Evolutionary conservation across 2,888 invertebrate genomes (phyloP), one percentile per base, ranked within the genome.

Genomic region (Hypsopygia costalis): DNA sequence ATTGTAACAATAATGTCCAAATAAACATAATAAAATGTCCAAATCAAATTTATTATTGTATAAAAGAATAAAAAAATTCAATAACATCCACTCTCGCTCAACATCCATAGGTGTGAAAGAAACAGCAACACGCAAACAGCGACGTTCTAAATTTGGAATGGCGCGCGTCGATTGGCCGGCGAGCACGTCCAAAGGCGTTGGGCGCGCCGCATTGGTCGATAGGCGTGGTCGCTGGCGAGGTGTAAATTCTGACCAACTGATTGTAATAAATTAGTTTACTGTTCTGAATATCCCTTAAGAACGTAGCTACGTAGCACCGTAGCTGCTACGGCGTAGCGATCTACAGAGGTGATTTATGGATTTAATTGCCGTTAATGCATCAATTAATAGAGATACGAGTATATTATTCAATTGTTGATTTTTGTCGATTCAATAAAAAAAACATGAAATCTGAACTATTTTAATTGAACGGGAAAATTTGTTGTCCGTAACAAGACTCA

Each of bases 141-240:
- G 62, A 58, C 69, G 76, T 74, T 79, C 76, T 67, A 69, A 78
- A 77, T 69, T 75, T 69, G 60, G 67, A 76, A 74, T 64, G 65
- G 42, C 44, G 61, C 44, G 41, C 46, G 65, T 56, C 68, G 81
- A 90, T 91, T 91, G 90, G 90, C 60, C 72, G 80, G 65, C 68
- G 58, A 72, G 56, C 60, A 69, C 67, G 70, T 52, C 42, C 46
- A 53, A 69, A 76, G 86, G 85, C 83, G 85, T 79, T 77, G 70
- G 70, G 69, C 69, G 69, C 58, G 65, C 63, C 69, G 64, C 60
- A 62, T 67, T 63, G 71, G 63, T 61, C 65, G 62, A 65, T 79
- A 73, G 87, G 88, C 87, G 88, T 86, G 86, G 73, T 71, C 55
- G 48, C 54, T 59, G 57, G 57, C 59, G 62, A 71, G 62, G 75